Conservation (phyloP, 2,888 invertebrate genomes). For the Catocala sponsa region DNA sequence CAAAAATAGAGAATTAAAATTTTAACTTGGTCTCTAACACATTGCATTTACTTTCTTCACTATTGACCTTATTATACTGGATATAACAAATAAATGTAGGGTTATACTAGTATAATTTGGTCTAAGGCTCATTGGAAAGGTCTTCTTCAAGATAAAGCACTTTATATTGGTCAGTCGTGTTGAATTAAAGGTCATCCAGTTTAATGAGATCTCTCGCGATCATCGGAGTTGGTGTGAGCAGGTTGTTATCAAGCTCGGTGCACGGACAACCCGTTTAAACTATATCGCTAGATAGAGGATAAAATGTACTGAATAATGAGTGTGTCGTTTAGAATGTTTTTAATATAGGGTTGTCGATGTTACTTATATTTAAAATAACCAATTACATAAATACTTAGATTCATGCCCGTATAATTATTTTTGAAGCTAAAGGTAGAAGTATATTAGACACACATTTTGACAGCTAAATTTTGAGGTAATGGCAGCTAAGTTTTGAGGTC, state of each 20-base stretch:
- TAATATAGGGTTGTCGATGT: constrained; percentile 48
- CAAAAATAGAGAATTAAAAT: background rate
- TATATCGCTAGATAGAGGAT: constrained; percentile 63
- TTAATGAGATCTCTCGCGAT: constrained; percentile 24
- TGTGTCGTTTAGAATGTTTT: constrained; percentile 38
- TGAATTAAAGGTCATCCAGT: constrained; percentile 1
- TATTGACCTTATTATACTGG: constrained; percentile 2
- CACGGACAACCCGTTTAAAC: constrained; percentile 53
- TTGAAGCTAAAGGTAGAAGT: too few relatives aligned
- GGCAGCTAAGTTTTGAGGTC: too few relatives aligned
- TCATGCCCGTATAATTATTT: too few relatives aligned
- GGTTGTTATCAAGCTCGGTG: constrained; percentile 42
- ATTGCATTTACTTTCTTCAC: background rate
- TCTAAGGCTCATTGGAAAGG: background rate
- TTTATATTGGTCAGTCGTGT: constrained; percentile 1
- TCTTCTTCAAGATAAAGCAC: background rate
- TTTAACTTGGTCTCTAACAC: background rate
- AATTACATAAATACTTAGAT: too few relatives aligned
- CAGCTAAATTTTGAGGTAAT: too few relatives aligned
- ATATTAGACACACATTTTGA: too few relatives aligned
- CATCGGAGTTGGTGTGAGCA: constrained; percentile 33
- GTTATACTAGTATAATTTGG: background rate
- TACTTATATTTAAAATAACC: background rate
- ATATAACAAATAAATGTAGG: background rate
- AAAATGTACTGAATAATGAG: constrained; percentile 62